A percentile compares a stretch with the other conserved stretches of the same genome.
Evolutionary conservation across 2,888 invertebrate genomes (phyloP).

Genomic region (Micoletzkya japonica): DNA sequence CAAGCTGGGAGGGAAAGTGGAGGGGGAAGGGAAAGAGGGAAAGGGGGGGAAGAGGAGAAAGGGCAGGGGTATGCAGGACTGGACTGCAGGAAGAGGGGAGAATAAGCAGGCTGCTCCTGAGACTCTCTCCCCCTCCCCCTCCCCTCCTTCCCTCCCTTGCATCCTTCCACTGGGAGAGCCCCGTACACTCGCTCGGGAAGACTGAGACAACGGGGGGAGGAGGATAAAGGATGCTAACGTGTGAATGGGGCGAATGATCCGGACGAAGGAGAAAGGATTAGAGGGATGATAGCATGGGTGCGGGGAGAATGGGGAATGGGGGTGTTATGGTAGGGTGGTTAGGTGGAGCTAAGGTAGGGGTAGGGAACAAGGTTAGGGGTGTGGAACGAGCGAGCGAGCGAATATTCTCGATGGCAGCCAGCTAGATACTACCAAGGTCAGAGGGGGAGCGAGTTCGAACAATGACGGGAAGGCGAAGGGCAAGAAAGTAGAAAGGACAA

Average conservation of each 20-base stretch:
- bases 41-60: not conserved
- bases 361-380: not conserved
- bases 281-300: not conserved
- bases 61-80: not conserved
- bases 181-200: no score
- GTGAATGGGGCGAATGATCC: no score
- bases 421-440: not conserved
- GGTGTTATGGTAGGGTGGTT: not conserved
- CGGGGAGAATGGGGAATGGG: not conserved
- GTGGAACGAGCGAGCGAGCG: conserved; percentile 6
- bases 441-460: not conserved
- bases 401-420: not conserved
- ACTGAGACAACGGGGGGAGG: not conserved
- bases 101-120: not conserved
- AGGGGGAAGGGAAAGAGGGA: conserved; percentile 9
- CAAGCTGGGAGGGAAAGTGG: not conserved
- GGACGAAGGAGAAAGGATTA: not conserved
- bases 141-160: no score
- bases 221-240: not conserved
- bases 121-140: no score
- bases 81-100: conserved; percentile 3
- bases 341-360: not conserved
- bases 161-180: no score
- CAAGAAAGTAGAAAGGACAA: not conserved
- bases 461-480: not conserved